Evolutionary conservation across 2,113 vertebrate species (phyloP).

Genomic region (Myxocyprinus asiaticus): DNA sequence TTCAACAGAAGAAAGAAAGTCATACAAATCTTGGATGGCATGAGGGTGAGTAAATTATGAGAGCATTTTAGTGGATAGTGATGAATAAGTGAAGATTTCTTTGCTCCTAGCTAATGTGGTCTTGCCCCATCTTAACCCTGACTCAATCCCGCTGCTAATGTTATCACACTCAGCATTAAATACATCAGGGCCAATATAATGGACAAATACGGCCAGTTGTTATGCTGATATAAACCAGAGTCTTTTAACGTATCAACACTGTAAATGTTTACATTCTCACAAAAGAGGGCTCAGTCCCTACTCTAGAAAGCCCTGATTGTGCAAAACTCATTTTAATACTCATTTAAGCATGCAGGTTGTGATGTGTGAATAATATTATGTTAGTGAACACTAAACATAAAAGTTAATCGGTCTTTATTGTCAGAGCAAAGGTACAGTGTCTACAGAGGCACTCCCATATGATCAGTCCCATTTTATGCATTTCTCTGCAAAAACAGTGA

Average conservation of each 20-base stretch:
- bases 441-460: too few relatives aligned
- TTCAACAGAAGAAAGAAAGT: too few relatives aligned
- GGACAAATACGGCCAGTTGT: constrained; percentile 63
- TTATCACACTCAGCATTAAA: constrained; percentile 73
- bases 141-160: constrained; percentile 60
- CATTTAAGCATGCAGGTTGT: neutral
- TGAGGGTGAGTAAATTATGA: too few relatives aligned
- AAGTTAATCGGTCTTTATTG: too few relatives aligned
- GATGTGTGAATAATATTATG: too few relatives aligned
- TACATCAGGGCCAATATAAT: constrained; percentile 71
- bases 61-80: too few relatives aligned
- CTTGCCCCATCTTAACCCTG: constrained; percentile 26
- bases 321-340: neutral
- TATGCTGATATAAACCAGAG: constrained; percentile 72
- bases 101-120: constrained; percentile 40
- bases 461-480: too few relatives aligned
- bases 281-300: constrained; percentile 64
- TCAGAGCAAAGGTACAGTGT: too few relatives aligned
- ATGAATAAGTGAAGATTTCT: neutral
- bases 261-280: constrained; percentile 67
- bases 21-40: too few relatives aligned
- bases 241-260: constrained; percentile 63
- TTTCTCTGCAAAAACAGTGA: too few relatives aligned
- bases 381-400: too few relatives aligned
- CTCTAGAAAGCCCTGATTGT: neutral